phyloP scores from a whole-genome alignment of 2,797 vertebrate species.

The Gouania willdenowi region DNA sequence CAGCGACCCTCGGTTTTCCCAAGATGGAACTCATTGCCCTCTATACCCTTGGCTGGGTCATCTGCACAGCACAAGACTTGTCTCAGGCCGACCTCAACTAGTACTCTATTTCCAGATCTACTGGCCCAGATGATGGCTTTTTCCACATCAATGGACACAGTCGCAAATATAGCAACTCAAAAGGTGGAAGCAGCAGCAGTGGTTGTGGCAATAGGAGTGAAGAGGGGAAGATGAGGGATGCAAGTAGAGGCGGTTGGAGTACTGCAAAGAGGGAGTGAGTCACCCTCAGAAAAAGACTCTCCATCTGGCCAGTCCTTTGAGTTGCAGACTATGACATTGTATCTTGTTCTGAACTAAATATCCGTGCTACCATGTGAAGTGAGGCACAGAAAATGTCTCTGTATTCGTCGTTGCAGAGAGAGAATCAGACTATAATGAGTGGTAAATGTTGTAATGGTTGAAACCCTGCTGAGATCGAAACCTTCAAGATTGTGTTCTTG shows the following conservation, averaged over 20 bases:
- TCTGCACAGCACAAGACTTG: conserved; percentile 51
- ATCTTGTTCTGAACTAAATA: conserved; percentile 39
- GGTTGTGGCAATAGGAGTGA: conserved; percentile 37
- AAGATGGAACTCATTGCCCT: conserved; percentile 62
- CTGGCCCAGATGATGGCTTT: conserved; percentile 83
- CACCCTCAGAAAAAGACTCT: conserved; percentile 60
- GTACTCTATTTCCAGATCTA: conserved; percentile 82
- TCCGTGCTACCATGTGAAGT: conserved; percentile 10
- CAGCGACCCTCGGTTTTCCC: conserved; percentile 55
- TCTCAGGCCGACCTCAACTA: conserved; percentile 66
- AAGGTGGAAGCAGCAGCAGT: conserved; percentile 59
- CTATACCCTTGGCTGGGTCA: conserved; percentile 53
- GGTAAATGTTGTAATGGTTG: conserved; percentile 20
- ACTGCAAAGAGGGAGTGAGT: conserved; percentile 57
- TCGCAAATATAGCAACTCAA: conserved; percentile 77
- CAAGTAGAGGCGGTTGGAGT: conserved; percentile 45
- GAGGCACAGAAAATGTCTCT: conserved; percentile 37
- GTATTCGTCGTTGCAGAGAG: conserved; percentile 27
- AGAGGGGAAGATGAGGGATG: conserved; percentile 42
- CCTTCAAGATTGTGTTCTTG: too few species aligned
- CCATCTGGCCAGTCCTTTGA: conserved; percentile 59
- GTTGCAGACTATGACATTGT: conserved; percentile 42
- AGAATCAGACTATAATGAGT: conserved; percentile 6
- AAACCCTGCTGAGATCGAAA: conserved; percentile 31
- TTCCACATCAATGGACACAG: conserved; percentile 76